Evolutionary conservation across 37 sponge, comb jelly and placozoan species (phyloP), one percentile per base, ranked within the genome.

Genomic region (Axinella damicornis): DNA sequence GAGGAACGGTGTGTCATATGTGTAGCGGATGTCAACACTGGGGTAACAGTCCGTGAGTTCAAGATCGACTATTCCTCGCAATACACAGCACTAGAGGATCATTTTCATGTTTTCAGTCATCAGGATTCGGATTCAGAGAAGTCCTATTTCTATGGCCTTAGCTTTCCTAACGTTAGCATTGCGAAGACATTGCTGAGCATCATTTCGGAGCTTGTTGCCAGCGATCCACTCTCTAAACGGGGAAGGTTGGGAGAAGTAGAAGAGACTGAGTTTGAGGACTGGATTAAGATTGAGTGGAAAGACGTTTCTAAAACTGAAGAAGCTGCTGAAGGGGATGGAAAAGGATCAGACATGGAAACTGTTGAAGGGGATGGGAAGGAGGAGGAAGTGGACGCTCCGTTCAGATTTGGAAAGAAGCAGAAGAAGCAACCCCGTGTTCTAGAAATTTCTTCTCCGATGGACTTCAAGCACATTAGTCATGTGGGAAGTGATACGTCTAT

Each of bases 381-480:
- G 9, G 79, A 65, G 5, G 81, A 38, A 46, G 31, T 35, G 17
- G 69, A 52, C 13, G 58, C 25, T 31, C 32, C 58, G 35, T 34
- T 33, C 30, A 57, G 21, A 20, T 31, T 54, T 58, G 19, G 57
- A 55, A 76, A 17, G 58, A 76, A 76, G 61, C 30, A 25, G 25
- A 25, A 61, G 25, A n/a, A 72, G 1, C 11, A 21, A 6, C 15
- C 35, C 24, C 31, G 19, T 18, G 16, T 31, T 0, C 35, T 71
- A 20, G 72, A 71, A 14, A 90, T 90, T 32, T 83, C 85, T 37
- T 38, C 57, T 39, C 90, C 90, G 41, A 74, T 41, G 21, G 62
- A 79, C 34, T 83, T 83, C 31, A 52, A 46, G 46, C 90, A 90
- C 34, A 25, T 84, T 22, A 53, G 80, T 24, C 80, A 84, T 38